Conservation (phyloP, 2,888 invertebrate genomes). For the Polymixis flavicincta region DNA sequence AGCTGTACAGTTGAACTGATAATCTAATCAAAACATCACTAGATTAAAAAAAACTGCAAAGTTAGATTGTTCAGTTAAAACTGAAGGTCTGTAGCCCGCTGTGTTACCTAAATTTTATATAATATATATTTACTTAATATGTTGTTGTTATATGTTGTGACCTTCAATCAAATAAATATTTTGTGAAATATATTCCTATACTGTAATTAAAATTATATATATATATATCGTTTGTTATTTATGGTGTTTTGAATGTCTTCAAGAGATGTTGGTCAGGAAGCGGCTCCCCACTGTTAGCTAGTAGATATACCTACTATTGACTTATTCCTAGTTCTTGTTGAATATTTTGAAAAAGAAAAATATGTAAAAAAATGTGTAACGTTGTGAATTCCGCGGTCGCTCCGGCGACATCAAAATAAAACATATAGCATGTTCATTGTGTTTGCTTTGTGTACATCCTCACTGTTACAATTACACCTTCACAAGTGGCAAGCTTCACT, state of each 20-base stretch:
- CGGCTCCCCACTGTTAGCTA: slow-evolving; percentile 85
- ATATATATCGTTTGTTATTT: slow-evolving; percentile 27
- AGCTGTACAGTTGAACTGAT: too few relatives aligned
- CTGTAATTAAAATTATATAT: neutral
- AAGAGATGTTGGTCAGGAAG: slow-evolving; percentile 69
- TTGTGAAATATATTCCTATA: slow-evolving; percentile 23
- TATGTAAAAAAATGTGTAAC: slow-evolving; percentile 85
- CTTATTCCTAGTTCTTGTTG: slow-evolving; percentile 90
- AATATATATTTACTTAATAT: too few relatives aligned
- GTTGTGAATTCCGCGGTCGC: slow-evolving; percentile 85
- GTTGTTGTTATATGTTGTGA: too few relatives aligned
- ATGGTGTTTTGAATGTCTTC: neutral
- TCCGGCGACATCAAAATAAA: slow-evolving; percentile 83
- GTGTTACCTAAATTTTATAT: too few relatives aligned
- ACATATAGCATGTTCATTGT: slow-evolving; percentile 86
- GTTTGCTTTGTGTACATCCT: slow-evolving; percentile 65
- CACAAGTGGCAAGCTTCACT: neutral
- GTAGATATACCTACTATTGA: slow-evolving; percentile 87
- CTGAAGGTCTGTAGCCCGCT: too few relatives aligned
- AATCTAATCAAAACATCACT: too few relatives aligned
- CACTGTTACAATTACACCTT: neutral
- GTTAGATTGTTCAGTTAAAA: too few relatives aligned
- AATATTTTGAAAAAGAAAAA: slow-evolving; percentile 85
- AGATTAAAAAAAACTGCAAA: too few relatives aligned
- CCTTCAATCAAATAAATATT: slow-evolving; percentile 21